A percentile compares a stretch with the other conserved stretches of the same genome.
These are phyloP conservation scores for Meloe dianella DNA, from an alignment of 2,888 invertebrate genomes.

Conservation along the genomic window DNA sequence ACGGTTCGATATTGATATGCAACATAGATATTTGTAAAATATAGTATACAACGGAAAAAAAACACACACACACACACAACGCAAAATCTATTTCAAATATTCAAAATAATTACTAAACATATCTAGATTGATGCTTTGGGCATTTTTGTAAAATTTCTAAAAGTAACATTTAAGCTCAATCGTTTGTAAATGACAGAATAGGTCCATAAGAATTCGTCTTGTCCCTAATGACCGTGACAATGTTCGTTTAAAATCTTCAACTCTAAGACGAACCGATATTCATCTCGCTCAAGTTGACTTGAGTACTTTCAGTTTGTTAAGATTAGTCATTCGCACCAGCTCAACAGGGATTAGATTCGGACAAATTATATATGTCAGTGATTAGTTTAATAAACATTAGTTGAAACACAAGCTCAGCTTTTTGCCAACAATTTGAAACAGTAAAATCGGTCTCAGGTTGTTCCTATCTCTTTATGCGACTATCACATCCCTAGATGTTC, in stretches of 20 bases:
- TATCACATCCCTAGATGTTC: constrained; percentile 34
- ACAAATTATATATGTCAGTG: constrained; percentile 57
- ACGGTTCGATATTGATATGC: constrained; percentile 18
- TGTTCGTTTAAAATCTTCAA: constrained; percentile 18
- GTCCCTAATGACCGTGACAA: constrained; percentile 13
- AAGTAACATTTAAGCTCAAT: not conserved
- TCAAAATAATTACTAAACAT: not conserved
- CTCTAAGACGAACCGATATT: constrained; percentile 43
- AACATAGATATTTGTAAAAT: not conserved
- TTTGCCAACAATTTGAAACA: constrained; percentile 25
- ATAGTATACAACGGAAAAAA: not conserved
- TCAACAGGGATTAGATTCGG: constrained; percentile 52
- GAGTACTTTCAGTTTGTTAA: constrained; percentile 55
- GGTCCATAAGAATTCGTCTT: not conserved
- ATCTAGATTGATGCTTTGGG: not conserved
- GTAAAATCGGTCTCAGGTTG: constrained; percentile 23
- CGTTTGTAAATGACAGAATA: constrained; percentile 11
- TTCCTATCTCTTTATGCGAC: constrained; percentile 16
- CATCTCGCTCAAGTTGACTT: constrained; percentile 51
- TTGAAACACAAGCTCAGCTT: constrained; percentile 33
- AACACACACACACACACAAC: not conserved
- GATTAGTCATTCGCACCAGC: constrained; percentile 54
- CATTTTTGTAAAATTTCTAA: not conserved
- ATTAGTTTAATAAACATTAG: constrained; percentile 58
- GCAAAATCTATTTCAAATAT: not conserved